phyloP scores from a whole-genome alignment of 2,113 vertebrate species.

The Indicator maculatus region DNA sequence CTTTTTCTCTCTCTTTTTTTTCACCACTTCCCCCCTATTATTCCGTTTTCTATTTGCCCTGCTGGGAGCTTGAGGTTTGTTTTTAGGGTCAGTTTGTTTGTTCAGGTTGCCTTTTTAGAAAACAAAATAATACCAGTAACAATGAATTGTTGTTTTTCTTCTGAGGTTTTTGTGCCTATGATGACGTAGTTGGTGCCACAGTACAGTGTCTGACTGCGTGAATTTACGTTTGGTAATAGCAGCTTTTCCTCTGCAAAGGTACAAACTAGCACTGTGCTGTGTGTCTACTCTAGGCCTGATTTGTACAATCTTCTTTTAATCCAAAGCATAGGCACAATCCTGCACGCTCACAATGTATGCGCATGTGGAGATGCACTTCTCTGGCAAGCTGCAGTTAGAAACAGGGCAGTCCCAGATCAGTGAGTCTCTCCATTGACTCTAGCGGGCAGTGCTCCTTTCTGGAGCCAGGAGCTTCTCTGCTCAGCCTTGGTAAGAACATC shows the following conservation, averaged over 20 bases:
- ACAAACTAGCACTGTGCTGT: not conserved
- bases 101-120: not conserved
- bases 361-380: fast-evolving
- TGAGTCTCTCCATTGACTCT: not conserved
- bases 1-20: no score
- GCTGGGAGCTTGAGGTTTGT: not conserved
- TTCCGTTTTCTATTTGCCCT: not conserved
- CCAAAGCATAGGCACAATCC: not conserved
- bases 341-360: not conserved
- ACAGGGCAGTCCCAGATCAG: not conserved
- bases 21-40: not conserved
- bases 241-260: not conserved
- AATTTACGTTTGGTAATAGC: not conserved
- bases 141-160: not conserved
- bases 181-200: not conserved
- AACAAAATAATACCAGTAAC: not conserved
- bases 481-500: not conserved
- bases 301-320: not conserved
- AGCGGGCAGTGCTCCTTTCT: not conserved
- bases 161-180: not conserved
- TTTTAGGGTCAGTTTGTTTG: no score
- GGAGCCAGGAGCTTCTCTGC: not conserved
- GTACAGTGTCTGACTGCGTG: not conserved
- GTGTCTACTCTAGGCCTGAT: not conserved
- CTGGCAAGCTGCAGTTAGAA: not conserved